Base-by-base conservation (phyloP, 1,140 invertebrate genomes). In the Meloidogyne exigua region DNA sequence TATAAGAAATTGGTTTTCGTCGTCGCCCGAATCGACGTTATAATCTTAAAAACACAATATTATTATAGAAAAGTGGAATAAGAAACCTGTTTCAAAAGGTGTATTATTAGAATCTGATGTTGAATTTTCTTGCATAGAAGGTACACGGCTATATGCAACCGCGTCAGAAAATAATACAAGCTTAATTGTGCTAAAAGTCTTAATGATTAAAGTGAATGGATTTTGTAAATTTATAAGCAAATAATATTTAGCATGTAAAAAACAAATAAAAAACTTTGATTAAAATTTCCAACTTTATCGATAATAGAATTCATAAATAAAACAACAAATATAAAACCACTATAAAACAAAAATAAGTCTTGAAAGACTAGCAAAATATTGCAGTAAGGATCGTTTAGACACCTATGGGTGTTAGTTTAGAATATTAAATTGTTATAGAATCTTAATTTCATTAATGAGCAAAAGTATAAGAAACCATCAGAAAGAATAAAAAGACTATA, bases 111-210 rank as follows among this genome's bases (percentile, higher is more conserved):
- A 49, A 49, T 49, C 18, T n/a, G 49, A 57, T 57, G 18, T 57
- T 57, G 49, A 57, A 57, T 57, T 57, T n/a, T 68, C 39, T 4
- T 68, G 66, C 66, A 68, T 68, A 68, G 66, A 68, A 68, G 21
- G 21, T 5, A 68, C 66, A 10, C 66, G 66, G 66, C n/a, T 68
- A n/a, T 68, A 68, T 4, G 28, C 7, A 32, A 68, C 66, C 66
- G 66, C 66, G 66, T 68, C 21, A 42, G 39, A 68, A 18, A 32
- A 42, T 36, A 32, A 42, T 32, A 65, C 9, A 23, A 25, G 63
- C 23, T 65, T 32, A 65, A 65, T 65, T 65, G 3, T 65, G 63
- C 26, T 32, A 42, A n/a, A 68, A n/a, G 0, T n/a, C 18, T n/a
- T n/a, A 57, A 57, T 44, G n/a, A n/a, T 15, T n/a, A 57, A 57